phyloP scores from a whole-genome alignment of 2,888 invertebrate species.

The Cataglyphis cursor region DNA sequence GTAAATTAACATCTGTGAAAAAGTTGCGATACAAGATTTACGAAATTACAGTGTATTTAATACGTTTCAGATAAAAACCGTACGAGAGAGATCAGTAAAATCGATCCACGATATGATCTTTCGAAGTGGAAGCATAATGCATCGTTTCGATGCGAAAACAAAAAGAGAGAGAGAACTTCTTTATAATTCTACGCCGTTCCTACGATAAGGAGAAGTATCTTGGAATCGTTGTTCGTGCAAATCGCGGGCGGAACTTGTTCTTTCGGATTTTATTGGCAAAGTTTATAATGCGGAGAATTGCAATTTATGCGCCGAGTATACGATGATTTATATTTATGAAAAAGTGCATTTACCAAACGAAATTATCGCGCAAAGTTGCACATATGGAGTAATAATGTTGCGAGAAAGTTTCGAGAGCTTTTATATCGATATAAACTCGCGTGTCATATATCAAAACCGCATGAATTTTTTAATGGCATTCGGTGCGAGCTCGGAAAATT shows the following conservation, averaged over 20 bases:
- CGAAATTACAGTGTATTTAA: not conserved
- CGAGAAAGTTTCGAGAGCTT: not conserved
- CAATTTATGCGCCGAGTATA: conserved; percentile 22
- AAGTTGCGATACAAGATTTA: not conserved
- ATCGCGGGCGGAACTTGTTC: conserved; percentile 8
- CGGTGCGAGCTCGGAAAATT: not conserved
- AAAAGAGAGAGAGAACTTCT: not conserved
- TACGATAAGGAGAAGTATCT: not conserved
- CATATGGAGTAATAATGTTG: conserved; percentile 4
- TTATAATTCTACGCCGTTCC: conserved; percentile 15
- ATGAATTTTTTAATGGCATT: not conserved
- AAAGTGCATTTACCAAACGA: not conserved
- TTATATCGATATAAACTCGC: not conserved
- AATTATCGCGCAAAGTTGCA: conserved; percentile 8
- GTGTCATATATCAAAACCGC: not conserved
- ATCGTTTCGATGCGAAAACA: conserved; percentile 16
- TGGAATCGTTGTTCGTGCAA: conserved; percentile 1
- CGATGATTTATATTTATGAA: conserved; percentile 1
- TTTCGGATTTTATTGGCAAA: conserved; percentile 13
- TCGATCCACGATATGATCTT: not conserved
- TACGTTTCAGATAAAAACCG: not conserved
- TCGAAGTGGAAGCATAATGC: not conserved
- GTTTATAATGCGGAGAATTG: conserved; percentile 15
- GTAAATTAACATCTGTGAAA: not conserved
- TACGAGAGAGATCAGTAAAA: not conserved